These are phyloP conservation scores for Micronycteris hirsuta DNA, from an alignment of 2,113 vertebrate genomes.

Conservation along the genomic window DNA sequence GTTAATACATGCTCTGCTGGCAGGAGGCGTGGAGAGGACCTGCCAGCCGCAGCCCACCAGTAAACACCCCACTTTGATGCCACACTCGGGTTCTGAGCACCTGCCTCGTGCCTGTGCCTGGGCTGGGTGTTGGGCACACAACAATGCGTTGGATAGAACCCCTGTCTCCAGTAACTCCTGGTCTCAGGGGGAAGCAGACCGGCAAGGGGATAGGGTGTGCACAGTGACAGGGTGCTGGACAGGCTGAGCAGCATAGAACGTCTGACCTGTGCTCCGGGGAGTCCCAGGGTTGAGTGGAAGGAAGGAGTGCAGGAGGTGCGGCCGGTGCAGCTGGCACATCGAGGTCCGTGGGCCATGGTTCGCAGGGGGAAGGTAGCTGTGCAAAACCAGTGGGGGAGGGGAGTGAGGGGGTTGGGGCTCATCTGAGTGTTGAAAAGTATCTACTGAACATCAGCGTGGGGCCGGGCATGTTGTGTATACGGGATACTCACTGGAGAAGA, in stretches of 20 bases:
- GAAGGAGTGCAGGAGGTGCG: no score
- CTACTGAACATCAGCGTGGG: background rate
- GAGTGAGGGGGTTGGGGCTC: no score
- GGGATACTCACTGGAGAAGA: background rate
- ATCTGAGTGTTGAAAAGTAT: background rate
- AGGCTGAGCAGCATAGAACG: background rate
- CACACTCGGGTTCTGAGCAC: background rate
- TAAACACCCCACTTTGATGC: background rate
- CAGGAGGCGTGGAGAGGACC: background rate
- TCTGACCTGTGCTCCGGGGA: no score
- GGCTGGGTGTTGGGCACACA: background rate
- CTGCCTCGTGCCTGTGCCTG: no score
- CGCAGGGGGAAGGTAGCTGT: background rate
- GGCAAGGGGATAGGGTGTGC: fast-evolving
- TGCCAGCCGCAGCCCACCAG: background rate
- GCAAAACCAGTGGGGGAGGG: background rate
- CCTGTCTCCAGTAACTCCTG: background rate
- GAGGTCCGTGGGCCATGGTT: background rate
- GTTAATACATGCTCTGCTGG: background rate
- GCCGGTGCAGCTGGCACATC: background rate
- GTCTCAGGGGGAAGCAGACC: background rate
- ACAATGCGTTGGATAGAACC: fast-evolving
- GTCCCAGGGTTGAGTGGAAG: background rate
- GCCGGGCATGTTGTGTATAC: background rate
- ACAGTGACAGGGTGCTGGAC: background rate